phyloP scores from a whole-genome alignment of 2,888 invertebrate species.

The Synergus itoensis region DNA sequence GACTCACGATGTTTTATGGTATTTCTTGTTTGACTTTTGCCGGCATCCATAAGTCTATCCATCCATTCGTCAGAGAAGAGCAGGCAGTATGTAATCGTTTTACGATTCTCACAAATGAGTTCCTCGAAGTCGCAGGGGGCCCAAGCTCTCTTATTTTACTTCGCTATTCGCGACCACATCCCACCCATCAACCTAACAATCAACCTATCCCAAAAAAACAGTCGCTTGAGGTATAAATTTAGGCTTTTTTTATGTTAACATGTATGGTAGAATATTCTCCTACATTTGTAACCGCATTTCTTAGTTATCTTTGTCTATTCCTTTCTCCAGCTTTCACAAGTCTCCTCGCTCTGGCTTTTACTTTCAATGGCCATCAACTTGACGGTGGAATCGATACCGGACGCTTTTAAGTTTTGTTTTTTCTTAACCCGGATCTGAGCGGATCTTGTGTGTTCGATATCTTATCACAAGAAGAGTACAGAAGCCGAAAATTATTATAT shows the following conservation, averaged over 20 bases:
- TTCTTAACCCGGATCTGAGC: not conserved
- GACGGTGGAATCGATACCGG: constrained; percentile 40
- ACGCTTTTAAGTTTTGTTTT: not conserved
- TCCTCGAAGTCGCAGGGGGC: constrained; percentile 62
- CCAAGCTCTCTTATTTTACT: not conserved
- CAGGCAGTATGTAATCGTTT: constrained; percentile 63
- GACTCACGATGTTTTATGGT: constrained; percentile 55
- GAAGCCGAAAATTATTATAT: too few species aligned
- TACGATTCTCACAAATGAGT: constrained; percentile 67
- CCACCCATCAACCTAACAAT: too few species aligned
- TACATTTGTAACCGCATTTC: not conserved
- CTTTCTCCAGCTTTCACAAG: constrained; percentile 4
- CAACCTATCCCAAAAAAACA: too few species aligned
- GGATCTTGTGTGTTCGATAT: not conserved
- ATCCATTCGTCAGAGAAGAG: constrained; percentile 23
- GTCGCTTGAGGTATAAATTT: too few species aligned
- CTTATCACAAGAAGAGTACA: not conserved
- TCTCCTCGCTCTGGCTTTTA: constrained; percentile 36
- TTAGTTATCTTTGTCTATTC: not conserved
- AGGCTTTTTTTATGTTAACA: too few species aligned
- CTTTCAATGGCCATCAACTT: constrained; percentile 43
- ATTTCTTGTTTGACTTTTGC: constrained; percentile 62
- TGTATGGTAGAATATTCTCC: not conserved
- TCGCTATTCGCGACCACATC: not conserved
- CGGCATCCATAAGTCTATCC: constrained; percentile 51